Conservation (phyloP, 2,888 invertebrate genomes). For the Hoplodrina blanda region DNA sequence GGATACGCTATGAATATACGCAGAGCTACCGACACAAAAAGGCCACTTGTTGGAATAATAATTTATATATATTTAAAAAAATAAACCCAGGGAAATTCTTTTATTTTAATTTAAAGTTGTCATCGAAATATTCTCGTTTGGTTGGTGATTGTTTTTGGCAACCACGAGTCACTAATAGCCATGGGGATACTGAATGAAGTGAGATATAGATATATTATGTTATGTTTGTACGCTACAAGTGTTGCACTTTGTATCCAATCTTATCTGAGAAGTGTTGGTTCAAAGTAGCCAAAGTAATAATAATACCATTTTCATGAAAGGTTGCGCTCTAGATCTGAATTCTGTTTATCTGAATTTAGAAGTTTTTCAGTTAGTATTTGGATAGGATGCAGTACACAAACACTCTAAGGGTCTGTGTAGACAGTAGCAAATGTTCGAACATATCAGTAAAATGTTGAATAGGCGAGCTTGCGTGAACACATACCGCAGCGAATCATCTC, state of each 20-base stretch:
- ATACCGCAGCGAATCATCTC: not conserved
- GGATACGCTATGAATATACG: not conserved
- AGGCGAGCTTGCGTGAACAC: not conserved
- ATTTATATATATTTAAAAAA: not conserved
- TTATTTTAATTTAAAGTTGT: not conserved
- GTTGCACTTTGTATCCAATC: not conserved
- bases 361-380: not conserved
- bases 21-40: not conserved
- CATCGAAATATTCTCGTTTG: not conserved
- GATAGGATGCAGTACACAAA: not conserved
- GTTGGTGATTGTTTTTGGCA: not conserved
- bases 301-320: not conserved
- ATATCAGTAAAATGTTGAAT: not conserved
- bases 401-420: too few relatives aligned
- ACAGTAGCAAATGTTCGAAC: not conserved
- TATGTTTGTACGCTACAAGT: not conserved
- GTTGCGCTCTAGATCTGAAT: not conserved
- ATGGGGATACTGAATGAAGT: constrained; percentile 1
- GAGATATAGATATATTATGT: not conserved
- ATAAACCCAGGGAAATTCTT: not conserved
- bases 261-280: not conserved
- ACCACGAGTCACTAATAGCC: not conserved
- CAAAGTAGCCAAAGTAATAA: too few relatives aligned
- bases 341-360: not conserved
- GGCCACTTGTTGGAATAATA: not conserved